Conservation (phyloP, 2,888 invertebrate species). For the Brachyopa scutellaris region DNA sequence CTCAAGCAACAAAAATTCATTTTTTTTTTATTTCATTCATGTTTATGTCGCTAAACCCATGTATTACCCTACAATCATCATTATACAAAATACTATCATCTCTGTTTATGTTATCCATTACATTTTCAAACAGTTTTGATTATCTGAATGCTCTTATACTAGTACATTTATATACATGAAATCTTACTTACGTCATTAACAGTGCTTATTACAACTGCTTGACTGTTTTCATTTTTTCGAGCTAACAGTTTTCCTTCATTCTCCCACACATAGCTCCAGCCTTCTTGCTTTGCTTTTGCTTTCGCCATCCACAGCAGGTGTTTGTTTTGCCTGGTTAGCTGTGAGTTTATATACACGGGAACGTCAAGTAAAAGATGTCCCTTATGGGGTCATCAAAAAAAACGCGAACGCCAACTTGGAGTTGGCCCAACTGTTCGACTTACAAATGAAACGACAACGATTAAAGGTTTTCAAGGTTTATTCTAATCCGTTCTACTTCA, state of each 20-base stretch:
- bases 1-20: not conserved
- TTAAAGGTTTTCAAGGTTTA: no score
- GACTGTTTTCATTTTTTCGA: not conserved
- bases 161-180: not conserved
- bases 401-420: no score
- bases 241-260: not conserved
- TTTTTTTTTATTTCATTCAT: not conserved
- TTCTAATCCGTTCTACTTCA: no score
- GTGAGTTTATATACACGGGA: not conserved
- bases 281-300: not conserved
- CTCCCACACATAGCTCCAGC: not conserved
- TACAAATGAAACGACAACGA: no score
- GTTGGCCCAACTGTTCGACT: no score
- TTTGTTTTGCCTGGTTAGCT: not conserved
- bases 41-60: not conserved
- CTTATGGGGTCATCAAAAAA: no score
- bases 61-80: not conserved
- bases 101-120: not conserved
- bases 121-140: not conserved
- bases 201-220: not conserved
- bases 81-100: not conserved
- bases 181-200: not conserved
- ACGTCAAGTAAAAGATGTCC: no score
- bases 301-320: not conserved
- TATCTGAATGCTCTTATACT: not conserved